Conservation (phyloP, 2,888 invertebrate genomes). For the Nephrotoma appendiculata region DNA sequence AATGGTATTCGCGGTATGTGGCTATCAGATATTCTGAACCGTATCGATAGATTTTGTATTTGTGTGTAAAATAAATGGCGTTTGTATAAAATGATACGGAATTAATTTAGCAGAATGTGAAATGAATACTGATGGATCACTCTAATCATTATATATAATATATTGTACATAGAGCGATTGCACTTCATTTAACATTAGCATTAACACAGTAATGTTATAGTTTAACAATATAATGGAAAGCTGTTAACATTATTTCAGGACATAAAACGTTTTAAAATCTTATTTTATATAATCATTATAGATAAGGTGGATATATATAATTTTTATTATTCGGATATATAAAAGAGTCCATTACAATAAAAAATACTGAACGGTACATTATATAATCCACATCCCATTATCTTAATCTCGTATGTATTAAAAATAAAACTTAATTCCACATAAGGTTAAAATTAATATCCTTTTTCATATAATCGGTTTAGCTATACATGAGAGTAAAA, state of each 20-base stretch:
- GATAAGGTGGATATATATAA: not conserved
- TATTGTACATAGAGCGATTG: not conserved
- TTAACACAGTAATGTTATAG: not conserved
- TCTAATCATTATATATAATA: not conserved
- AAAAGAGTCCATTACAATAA: not conserved
- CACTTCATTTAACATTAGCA: not conserved
- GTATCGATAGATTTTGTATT: not conserved
- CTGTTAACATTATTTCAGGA: not conserved
- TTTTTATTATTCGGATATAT: not conserved
- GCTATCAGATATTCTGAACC: not conserved
- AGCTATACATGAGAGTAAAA: not conserved
- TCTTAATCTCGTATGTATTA: not conserved
- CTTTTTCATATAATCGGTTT: not conserved
- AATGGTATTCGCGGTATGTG: not conserved
- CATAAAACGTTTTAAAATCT: not conserved
- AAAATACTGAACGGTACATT: not conserved
- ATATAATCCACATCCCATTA: not conserved
- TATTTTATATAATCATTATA: not conserved
- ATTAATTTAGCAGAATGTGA: not conserved
- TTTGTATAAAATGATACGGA: not conserved
- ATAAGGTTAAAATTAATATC: not conserved
- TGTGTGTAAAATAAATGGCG: not conserved
- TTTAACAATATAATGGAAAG: not conserved
- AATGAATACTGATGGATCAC: not conserved
- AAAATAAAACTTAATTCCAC: not conserved